Evolutionary conservation across 2,797 vertebrate genomes (phyloP).

Genomic region (Leptoclinus maculatus): DNA sequence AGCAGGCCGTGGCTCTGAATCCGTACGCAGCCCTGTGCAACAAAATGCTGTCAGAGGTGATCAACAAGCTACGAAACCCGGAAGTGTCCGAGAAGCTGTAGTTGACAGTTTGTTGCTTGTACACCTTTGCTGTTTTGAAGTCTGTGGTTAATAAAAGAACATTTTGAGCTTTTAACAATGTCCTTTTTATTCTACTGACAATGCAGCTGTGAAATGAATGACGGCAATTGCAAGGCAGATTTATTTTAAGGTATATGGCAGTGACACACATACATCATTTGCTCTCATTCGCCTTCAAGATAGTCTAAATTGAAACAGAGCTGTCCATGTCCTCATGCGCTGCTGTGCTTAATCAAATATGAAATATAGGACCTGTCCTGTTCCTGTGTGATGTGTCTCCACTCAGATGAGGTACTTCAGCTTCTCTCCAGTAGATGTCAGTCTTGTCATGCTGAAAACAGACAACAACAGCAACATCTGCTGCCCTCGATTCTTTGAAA

Average conservation of each 20-base stretch:
- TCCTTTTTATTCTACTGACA: not conserved
- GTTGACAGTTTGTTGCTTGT: not conserved
- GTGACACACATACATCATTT: not conserved
- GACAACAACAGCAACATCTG: not conserved
- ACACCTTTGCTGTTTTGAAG: not conserved
- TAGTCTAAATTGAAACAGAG: conserved; percentile 1
- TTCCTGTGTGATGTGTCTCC: not conserved
- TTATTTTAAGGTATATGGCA: not conserved
- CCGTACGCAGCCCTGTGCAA: conserved; percentile 97
- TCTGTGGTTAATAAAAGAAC: conserved; percentile 36
- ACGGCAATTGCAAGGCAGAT: not conserved
- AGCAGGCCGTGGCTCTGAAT: conserved; percentile 90
- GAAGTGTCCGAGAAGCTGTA: conserved; percentile 53
- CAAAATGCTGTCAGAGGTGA: conserved; percentile 91
- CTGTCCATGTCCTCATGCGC: not conserved
- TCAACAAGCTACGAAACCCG: conserved; percentile 87
- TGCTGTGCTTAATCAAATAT: not conserved
- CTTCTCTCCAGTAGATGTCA: conserved; percentile 72
- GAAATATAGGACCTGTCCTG: not conserved
- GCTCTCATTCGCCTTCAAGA: not conserved
- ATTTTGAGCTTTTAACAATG: not conserved
- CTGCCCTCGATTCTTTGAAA: not conserved
- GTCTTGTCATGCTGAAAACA: conserved; percentile 38
- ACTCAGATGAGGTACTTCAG: conserved; percentile 12
- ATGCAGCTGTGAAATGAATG: conserved; percentile 6